Evolutionary conservation across 2,888 invertebrate species (phyloP).

Genomic region (Agonopterix subpropinquella): DNA sequence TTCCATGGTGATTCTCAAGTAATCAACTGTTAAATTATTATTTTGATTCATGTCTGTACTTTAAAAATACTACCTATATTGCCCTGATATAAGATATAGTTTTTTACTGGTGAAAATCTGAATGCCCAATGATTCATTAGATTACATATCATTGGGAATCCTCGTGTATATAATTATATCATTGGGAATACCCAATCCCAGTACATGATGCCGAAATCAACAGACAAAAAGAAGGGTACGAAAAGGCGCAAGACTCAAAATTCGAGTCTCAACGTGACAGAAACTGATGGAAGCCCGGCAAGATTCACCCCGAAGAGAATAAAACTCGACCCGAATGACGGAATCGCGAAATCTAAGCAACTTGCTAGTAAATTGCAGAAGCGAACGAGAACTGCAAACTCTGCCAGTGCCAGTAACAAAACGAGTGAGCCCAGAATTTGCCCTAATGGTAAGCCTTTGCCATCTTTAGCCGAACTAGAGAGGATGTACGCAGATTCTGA

Average conservation of each 20-base stretch:
- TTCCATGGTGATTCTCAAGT: too few relatives aligned
- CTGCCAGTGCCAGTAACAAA: not conserved
- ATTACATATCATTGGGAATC: too few relatives aligned
- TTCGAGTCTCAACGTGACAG: not conserved
- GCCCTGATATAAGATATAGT: too few relatives aligned
- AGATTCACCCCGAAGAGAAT: not conserved
- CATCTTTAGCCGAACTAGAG: constrained; percentile 31
- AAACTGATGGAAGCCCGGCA: not conserved
- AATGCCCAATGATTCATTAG: too few relatives aligned
- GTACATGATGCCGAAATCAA: constrained; percentile 6
- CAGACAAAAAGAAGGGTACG: constrained; percentile 3
- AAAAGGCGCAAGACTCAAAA: constrained; percentile 1
- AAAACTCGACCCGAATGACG: constrained; percentile 6
- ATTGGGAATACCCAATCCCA: not conserved
- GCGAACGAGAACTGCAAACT: not conserved
- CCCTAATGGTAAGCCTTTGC: constrained; percentile 30
- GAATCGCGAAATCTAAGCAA: constrained; percentile 15
- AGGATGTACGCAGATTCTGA: constrained; percentile 32
- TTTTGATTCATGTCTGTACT: too few relatives aligned
- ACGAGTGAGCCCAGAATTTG: constrained; percentile 13
- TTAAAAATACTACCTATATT: too few relatives aligned
- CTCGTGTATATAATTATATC: too few relatives aligned
- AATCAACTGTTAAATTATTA: too few relatives aligned
- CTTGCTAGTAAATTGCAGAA: constrained; percentile 12
- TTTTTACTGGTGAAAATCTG: too few relatives aligned